Evolutionary conservation across 2,888 invertebrate species (phyloP), one percentile per base, ranked within the genome.

Genomic region (Lottia gigantea): DNA sequence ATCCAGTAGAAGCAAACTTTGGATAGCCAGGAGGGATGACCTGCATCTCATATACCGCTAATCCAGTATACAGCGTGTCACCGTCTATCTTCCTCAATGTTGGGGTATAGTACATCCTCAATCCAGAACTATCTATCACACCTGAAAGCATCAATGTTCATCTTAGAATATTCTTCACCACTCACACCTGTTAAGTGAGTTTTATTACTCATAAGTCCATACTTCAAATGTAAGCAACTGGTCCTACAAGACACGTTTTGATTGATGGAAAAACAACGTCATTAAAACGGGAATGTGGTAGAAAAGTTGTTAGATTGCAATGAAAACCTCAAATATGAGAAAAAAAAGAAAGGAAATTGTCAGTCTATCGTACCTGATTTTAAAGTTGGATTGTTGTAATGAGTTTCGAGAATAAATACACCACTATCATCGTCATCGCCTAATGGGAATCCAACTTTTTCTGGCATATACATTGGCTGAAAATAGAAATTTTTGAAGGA

Each of bases 361-460:
- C 31, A 31, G 31, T 31, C 31, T 0, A n/a, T 19, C n/a, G 15
- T 67, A 76, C 78, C 74, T 45, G 66, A 23, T 26, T 64, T 64
- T 71, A 89, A 83, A 76, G 89, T 88, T 65, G 92, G 92, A 85
- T 96, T 96, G 86, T 96, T 95, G 87, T 95, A 96, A 90, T 96
- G 96, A 80, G 95, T 93, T 89, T 96, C 95, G 64, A 96, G 91
- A 94, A 95, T 94, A 89, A 95, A 95, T 89, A 93, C 95, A 0
- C 92, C 92, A 0, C 93, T 88, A 12, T 79, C 93, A 25, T 91
- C 90, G 72, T 91, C 91, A 78, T 93, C 93, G 7, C 93, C 94
- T 67, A 96, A 89, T 0, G 96, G 95, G 78, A 95, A 92, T 31
- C 96, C 96, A 26, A 95, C 94, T 46, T 85, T 66, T 12, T 75